Evolutionary conservation across 2,888 invertebrate genomes (phyloP).

Genomic region (Keiferia lycopersicella): DNA sequence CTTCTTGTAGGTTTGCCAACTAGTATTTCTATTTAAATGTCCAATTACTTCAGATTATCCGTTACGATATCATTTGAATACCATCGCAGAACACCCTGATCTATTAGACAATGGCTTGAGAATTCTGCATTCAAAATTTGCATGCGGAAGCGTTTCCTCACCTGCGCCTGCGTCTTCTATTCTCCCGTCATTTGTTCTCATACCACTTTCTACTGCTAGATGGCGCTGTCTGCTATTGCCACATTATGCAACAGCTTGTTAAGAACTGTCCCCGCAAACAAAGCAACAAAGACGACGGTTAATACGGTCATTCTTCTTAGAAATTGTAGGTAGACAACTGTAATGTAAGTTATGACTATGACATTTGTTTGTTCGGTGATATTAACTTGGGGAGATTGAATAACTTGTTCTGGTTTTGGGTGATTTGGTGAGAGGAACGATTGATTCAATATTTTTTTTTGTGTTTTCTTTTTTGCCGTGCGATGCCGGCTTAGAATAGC

Average conservation of each 20-base stretch:
- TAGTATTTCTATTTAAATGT: too few relatives aligned
- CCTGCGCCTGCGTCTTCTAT: slow-evolving; percentile 49
- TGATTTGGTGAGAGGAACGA: background rate
- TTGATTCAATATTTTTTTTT: background rate
- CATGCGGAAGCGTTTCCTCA: slow-evolving; percentile 57
- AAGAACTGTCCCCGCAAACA: slow-evolving; percentile 37
- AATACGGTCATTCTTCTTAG: slow-evolving; percentile 26
- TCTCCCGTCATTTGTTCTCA: slow-evolving; percentile 60
- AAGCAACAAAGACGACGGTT: slow-evolving; percentile 28
- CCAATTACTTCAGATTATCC: too few relatives aligned
- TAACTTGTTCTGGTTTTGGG: background rate
- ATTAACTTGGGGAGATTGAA: background rate
- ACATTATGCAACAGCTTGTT: slow-evolving; percentile 48
- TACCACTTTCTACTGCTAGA: slow-evolving; percentile 69
- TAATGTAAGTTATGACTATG: slow-evolving; percentile 7
- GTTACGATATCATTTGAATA: background rate
- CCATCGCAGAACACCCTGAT: background rate
- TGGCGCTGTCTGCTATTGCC: slow-evolving; percentile 46
- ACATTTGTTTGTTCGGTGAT: background rate
- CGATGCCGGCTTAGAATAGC: too few relatives aligned
- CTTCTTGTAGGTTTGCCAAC: too few relatives aligned
- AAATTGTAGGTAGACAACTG: slow-evolving; percentile 20
- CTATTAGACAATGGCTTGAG: background rate
- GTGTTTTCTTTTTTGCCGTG: too few relatives aligned
- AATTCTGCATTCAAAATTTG: slow-evolving; percentile 43